These are phyloP conservation scores for Tetropium fuscum DNA, from an alignment of 2,888 invertebrate genomes.

Conservation along the genomic window DNA sequence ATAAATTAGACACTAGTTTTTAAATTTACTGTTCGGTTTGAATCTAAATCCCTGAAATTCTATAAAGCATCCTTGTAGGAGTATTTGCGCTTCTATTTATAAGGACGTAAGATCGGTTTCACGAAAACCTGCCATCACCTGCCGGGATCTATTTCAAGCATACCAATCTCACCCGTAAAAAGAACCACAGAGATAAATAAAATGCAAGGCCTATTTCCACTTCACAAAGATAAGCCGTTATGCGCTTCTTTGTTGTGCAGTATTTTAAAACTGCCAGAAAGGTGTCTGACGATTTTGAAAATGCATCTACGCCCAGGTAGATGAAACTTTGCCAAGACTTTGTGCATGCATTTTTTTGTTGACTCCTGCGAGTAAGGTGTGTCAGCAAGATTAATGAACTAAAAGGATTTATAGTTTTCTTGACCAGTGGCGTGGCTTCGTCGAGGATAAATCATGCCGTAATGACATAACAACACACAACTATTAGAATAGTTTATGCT, in stretches of 20 bases:
- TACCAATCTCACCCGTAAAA: slow-evolving; percentile 7
- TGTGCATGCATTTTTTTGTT: slow-evolving; percentile 13
- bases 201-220: slow-evolving; percentile 23
- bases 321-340: slow-evolving; percentile 20
- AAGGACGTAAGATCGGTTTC: neutral
- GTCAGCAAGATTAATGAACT: slow-evolving; percentile 30
- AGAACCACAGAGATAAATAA: slow-evolving; percentile 17
- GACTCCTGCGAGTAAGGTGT: slow-evolving; percentile 22
- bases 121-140: slow-evolving; percentile 14
- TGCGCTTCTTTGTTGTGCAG: slow-evolving; percentile 14
- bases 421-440: slow-evolving; percentile 22
- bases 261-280: slow-evolving; percentile 28
- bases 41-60: too few relatives aligned
- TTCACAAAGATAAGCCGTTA: slow-evolving; percentile 19
- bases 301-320: slow-evolving; percentile 25
- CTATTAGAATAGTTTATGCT: slow-evolving; percentile 5
- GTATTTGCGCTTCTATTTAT: neutral
- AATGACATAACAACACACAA: neutral
- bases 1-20: too few relatives aligned
- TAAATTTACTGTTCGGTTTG: too few relatives aligned
- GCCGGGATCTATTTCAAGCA: slow-evolving; percentile 15
- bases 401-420: slow-evolving; percentile 24
- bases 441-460: slow-evolving; percentile 14
- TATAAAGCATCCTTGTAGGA: too few relatives aligned
- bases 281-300: slow-evolving; percentile 29